Evolutionary conservation across 2,888 invertebrate species (phyloP).

Genomic region (Rhodophaea formosa): DNA sequence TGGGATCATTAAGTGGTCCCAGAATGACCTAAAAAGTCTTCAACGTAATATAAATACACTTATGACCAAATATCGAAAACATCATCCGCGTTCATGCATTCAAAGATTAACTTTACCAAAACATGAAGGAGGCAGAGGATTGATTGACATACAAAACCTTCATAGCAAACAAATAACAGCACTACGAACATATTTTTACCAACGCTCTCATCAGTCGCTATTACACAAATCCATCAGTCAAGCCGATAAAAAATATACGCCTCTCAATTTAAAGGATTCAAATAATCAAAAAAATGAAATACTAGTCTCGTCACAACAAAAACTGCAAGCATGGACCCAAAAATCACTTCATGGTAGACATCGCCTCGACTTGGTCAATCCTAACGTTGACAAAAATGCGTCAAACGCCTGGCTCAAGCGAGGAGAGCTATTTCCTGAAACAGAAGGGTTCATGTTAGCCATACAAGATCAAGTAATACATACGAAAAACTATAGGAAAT

Average conservation of each 20-base stretch:
- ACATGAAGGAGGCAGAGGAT: conserved; percentile 27
- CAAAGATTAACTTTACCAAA: conserved; percentile 27
- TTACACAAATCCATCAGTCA: not conserved
- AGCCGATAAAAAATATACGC: not conserved
- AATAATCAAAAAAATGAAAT: not conserved
- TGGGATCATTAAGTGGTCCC: conserved; percentile 28
- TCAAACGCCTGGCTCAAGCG: conserved; percentile 19
- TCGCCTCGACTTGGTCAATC: no score
- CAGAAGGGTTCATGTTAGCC: conserved; percentile 11
- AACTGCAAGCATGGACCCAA: conserved; percentile 1
- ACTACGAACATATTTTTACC: conserved; percentile 23
- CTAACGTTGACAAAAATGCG: conserved; percentile 14
- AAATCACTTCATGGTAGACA: conserved; percentile 15
- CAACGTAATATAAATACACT: conserved; percentile 25
- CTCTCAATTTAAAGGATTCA: not conserved
- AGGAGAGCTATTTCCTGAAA: conserved; percentile 16
- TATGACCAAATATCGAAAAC: conserved; percentile 26
- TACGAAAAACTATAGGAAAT: not conserved
- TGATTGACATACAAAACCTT: conserved; percentile 28
- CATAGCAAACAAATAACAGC: conserved; percentile 28
- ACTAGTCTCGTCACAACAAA: not conserved
- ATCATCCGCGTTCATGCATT: conserved; percentile 28
- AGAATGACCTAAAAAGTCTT: conserved; percentile 24
- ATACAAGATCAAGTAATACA: conserved; percentile 7
- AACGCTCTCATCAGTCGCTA: not conserved